Conservation (phyloP, 30 jellyfish, hydroid and myxozoan genomes). For the Turritopsis rubra region DNA sequence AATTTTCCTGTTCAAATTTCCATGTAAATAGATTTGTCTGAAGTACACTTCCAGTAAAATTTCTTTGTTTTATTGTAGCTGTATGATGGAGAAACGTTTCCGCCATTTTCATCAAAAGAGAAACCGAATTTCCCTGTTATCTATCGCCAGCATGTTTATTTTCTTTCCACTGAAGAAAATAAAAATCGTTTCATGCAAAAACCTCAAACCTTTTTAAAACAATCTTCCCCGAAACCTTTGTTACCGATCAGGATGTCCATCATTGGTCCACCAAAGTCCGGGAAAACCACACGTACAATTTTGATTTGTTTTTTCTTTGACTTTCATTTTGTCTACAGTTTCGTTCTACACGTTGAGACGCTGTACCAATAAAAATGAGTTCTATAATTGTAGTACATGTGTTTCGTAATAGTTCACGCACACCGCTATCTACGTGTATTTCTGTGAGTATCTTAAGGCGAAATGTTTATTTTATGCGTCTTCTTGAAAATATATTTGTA, state of each 20-base stretch:
- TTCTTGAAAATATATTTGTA: too few species aligned
- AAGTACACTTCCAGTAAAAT: neutral
- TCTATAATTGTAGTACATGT: too few species aligned
- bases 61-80: constrained; percentile 36
- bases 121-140: constrained; percentile 63
- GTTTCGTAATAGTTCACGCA: too few species aligned
- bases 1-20: neutral
- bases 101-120: constrained; percentile 40
- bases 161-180: constrained; percentile 62
- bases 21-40: neutral
- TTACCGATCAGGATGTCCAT: constrained; percentile 74
- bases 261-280: constrained; percentile 96
- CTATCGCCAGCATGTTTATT: constrained; percentile 77
- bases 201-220: constrained; percentile 65
- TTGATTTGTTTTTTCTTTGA: neutral
- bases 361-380: too few species aligned
- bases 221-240: constrained; percentile 74
- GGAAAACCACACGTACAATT: constrained; percentile 80
- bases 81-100: constrained; percentile 60
- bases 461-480: too few species aligned
- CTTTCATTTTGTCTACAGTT: neutral
- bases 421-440: too few species aligned
- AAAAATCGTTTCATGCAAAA: constrained; percentile 59
- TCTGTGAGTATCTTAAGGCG: too few species aligned
- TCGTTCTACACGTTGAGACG: neutral